These are phyloP conservation scores for Zaprionus ghesquierei DNA, from an alignment of 1,140 invertebrate genomes.

Conservation along the genomic window DNA sequence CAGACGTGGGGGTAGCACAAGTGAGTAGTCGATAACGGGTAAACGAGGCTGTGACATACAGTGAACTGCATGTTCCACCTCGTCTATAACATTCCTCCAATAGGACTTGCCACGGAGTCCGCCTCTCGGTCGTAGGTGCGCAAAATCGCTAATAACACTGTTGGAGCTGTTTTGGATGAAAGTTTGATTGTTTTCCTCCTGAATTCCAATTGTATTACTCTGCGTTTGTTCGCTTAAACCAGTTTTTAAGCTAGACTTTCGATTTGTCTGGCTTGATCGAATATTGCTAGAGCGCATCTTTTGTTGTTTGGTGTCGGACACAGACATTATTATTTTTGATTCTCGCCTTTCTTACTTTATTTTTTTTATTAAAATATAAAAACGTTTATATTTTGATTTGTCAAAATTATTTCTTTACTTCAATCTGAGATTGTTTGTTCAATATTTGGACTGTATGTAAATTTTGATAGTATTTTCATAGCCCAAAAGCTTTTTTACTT, in stretches of 20 bases:
- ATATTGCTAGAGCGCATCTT: not conserved
- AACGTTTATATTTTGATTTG: not conserved
- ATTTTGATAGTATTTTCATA: not conserved
- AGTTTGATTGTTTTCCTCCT: not conserved
- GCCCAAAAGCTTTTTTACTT: not conserved
- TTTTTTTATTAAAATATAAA: not conserved
- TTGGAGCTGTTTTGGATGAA: constrained; percentile 15
- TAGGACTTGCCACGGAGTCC: constrained; percentile 45
- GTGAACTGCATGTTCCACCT: constrained; percentile 52
- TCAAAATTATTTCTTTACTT: not conserved
- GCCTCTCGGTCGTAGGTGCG: constrained; percentile 26
- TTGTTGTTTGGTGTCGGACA: not conserved
- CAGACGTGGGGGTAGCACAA: constrained; percentile 59
- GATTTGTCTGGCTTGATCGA: not conserved
- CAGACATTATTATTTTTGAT: not conserved
- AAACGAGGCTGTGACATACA: constrained; percentile 54
- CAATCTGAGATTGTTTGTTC: constrained; percentile 26
- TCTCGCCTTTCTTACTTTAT: not conserved
- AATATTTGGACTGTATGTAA: constrained; percentile 6
- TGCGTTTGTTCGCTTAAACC: not conserved
- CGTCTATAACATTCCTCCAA: constrained; percentile 62
- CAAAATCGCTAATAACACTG: constrained; percentile 46
- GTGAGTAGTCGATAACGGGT: constrained; percentile 64
- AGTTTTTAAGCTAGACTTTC: not conserved
- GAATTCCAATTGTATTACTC: not conserved